phyloP scores from a whole-genome alignment of 2,797 vertebrate genomes.

The Amblyraja radiata region DNA sequence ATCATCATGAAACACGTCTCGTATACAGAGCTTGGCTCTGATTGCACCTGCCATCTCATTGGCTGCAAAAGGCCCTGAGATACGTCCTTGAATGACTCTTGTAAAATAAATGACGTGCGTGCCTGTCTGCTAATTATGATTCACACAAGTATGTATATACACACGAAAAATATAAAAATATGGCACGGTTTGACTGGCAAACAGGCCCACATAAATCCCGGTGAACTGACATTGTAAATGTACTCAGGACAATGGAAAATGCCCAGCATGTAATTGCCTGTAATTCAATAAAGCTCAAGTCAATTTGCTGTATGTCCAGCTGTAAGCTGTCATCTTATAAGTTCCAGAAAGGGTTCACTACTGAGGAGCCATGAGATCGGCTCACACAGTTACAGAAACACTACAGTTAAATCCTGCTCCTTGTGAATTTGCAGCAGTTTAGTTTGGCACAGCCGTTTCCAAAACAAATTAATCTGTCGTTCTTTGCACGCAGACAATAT shows the following conservation, averaged over 20 bases:
- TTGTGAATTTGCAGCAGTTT: slow-evolving; percentile 19
- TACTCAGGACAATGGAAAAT: background rate
- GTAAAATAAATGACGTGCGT: background rate
- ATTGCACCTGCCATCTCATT: background rate
- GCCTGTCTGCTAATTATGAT: background rate
- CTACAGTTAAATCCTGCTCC: background rate
- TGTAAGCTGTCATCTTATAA: background rate
- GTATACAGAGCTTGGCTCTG: background rate
- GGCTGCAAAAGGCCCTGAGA: background rate
- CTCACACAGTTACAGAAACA: background rate
- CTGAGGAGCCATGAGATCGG: background rate
- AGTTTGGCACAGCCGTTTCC: background rate
- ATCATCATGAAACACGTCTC: background rate
- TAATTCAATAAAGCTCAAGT: no score
- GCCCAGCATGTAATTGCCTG: background rate
- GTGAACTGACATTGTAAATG: background rate
- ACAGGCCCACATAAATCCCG: background rate
- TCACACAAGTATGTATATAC: background rate
- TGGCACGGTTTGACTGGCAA: background rate
- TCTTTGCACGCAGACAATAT: background rate
- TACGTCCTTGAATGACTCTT: background rate
- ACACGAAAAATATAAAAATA: background rate
- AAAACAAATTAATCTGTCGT: background rate
- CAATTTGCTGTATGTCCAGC: background rate
- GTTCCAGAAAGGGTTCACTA: background rate